Evolutionary conservation across 1,140 invertebrate species (phyloP), one percentile per base, ranked within the genome.

Genomic region (Heliothis subflexa): DNA sequence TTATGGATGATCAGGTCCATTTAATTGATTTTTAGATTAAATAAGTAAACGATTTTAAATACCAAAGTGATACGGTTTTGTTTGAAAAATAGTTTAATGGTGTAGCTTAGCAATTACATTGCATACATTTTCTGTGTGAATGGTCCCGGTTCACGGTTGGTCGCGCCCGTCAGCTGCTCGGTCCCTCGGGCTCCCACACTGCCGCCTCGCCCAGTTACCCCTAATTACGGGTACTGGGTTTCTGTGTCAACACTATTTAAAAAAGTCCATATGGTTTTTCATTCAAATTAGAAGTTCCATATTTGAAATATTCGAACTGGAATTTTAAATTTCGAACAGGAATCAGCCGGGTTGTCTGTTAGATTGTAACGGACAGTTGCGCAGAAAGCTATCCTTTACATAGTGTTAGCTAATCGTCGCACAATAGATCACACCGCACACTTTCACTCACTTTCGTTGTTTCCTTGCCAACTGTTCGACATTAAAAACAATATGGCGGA

Each of bases 401-500:
- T 16, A 62, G 50, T 7, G 47, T 75, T 33, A 47, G 45, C 72
- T 50, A 75, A 75, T 75, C 45, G 21, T 49, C 21, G 18, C 61
- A 83, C 80, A 81, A 86, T 86, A 85, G 85, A 85, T 79, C 25
- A 75, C 77, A 68, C 66, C 49, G 76, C 55, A 49, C 18, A 84
- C 83, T 86, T 88, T 88, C 85, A 82, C 81, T 87, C 79, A 85
- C 85, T 86, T 86, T 86, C 85, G 68, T 85, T 83, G 76, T 83
- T 89, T 85, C 83, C 83, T 86, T 85, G 78, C 71, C 79, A 85
- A 85, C 80, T 70, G 82, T 78, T 78, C 75, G 78, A 84, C 85
- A 85, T 88, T 89, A 86, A 89, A 89, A 92, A 90, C 89, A 92
- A 90, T 91, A 91, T 88, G 84, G 87, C 85, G 77, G 86, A 89